phyloP scores from a whole-genome alignment of 2,113 vertebrate species.

The Rhodinocichla rosea region DNA sequence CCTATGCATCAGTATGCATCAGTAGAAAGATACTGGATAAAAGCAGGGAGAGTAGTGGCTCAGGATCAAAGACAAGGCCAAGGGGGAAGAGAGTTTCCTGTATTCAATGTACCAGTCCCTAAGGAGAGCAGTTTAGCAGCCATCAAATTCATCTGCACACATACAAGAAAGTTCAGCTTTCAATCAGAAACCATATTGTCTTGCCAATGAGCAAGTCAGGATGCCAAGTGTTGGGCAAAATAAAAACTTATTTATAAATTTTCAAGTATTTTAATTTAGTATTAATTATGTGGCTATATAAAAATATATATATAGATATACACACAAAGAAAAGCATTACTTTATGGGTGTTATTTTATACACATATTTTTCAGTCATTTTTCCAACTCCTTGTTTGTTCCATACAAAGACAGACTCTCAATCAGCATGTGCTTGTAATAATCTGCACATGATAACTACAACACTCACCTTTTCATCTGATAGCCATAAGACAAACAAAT shows the following conservation, averaged over 20 bases:
- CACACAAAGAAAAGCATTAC: not conserved
- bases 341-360: not conserved
- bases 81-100: not conserved
- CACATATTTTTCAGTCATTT: not conserved
- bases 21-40: not conserved
- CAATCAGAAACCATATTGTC: not conserved
- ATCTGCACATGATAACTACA: not conserved
- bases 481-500: conserved; percentile 37
- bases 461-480: conserved; percentile 21
- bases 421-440: not conserved
- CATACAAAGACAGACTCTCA: not conserved
- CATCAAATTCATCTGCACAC: fast-evolving
- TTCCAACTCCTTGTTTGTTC: not conserved
- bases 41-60: not conserved
- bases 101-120: not conserved
- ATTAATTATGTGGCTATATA: not conserved
- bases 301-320: not conserved
- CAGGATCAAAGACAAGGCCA: not conserved
- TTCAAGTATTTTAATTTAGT: not conserved
- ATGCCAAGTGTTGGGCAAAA: not conserved
- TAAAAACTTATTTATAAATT: not conserved
- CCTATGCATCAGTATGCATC: not conserved
- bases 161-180: not conserved
- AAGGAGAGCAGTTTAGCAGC: not conserved
- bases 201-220: not conserved